These are phyloP conservation scores for Scaptodrosophila lebanonensis DNA, from an alignment of 1,140 invertebrate genomes.

Conservation along the genomic window DNA sequence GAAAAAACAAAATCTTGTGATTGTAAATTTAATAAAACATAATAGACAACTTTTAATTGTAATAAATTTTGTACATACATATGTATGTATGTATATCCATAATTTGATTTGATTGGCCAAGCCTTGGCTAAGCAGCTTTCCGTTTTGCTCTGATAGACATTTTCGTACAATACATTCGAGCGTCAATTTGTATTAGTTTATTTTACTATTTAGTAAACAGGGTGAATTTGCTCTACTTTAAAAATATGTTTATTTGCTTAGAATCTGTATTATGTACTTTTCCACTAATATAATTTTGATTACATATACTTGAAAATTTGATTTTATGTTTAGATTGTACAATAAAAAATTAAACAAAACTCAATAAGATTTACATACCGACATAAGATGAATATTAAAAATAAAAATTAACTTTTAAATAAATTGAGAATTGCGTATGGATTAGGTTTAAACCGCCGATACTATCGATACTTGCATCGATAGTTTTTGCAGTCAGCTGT, in stretches of 20 bases:
- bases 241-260: constrained; percentile 26
- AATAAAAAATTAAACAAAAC: constrained; percentile 51
- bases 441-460: no score
- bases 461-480: no score
- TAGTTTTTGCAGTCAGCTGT: no score
- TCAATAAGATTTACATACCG: constrained; percentile 16
- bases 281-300: constrained; percentile 31
- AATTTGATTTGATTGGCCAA: constrained; percentile 15
- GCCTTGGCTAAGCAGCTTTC: constrained; percentile 26
- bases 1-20: constrained; percentile 59
- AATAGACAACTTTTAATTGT: constrained; percentile 53
- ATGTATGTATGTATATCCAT: constrained; percentile 23
- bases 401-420: constrained; percentile 18
- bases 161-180: constrained; percentile 20
- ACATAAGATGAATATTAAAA: constrained; percentile 10
- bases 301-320: constrained; percentile 21
- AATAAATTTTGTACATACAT: constrained; percentile 40
- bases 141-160: constrained; percentile 3
- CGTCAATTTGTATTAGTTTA: constrained; percentile 28
- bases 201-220: constrained; percentile 50
- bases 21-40: constrained; percentile 69
- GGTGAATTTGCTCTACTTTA: constrained; percentile 30
- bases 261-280: constrained; percentile 33
- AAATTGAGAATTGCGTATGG: no score
- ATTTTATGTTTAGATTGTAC: constrained; percentile 49